Conservation (phyloP, 2,797 vertebrate species). For the Capromys pilorides region DNA sequence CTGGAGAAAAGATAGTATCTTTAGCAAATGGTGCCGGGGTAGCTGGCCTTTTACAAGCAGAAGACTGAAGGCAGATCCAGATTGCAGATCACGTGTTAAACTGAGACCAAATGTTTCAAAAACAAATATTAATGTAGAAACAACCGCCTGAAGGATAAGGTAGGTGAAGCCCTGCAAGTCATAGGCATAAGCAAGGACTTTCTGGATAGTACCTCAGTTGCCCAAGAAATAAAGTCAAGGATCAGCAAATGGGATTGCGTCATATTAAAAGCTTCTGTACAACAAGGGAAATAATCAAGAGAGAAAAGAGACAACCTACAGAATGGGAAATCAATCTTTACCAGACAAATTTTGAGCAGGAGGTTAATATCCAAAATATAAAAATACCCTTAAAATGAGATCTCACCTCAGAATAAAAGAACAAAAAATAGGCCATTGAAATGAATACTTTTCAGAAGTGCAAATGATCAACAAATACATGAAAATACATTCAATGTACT, state of each 20-base stretch:
- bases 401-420: background rate
- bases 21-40: background rate
- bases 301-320: background rate
- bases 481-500: background rate
- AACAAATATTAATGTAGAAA: background rate
- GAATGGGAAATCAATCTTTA: background rate
- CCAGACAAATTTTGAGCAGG: background rate
- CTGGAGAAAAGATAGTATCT: background rate
- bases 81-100: background rate
- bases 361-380: background rate
- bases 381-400: background rate
- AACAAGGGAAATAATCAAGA: background rate
- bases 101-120: background rate
- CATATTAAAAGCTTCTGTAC: background rate
- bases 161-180: background rate
- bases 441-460: background rate
- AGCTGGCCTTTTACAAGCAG: background rate
- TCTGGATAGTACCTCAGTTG: background rate
- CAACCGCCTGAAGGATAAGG: background rate
- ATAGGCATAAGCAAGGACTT: background rate
- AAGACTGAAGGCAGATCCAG: background rate
- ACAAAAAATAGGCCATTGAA: background rate
- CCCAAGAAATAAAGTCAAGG: background rate
- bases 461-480: background rate
- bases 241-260: background rate